Conservation (phyloP, 2,888 invertebrate species). For the Gymnosoma rotundatum region DNA sequence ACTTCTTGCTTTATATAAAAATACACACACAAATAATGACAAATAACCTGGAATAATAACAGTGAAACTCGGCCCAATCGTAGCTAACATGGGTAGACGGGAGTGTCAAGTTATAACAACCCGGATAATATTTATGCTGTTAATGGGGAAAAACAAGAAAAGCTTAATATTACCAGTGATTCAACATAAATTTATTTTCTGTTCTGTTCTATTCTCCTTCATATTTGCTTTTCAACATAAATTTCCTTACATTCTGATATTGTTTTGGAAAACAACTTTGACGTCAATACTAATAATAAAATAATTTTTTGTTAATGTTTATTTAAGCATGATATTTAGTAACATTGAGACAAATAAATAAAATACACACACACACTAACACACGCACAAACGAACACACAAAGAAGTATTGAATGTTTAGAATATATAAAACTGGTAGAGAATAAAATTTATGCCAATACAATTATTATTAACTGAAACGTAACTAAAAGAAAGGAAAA, state of each 20-base stretch:
- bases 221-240: background rate
- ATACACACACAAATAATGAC: too few relatives aligned
- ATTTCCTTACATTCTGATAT: background rate
- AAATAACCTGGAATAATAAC: too few relatives aligned
- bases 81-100: too few relatives aligned
- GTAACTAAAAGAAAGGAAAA: background rate
- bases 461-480: slow-evolving; percentile 42
- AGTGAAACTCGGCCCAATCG: too few relatives aligned
- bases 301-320: background rate
- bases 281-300: slow-evolving; percentile 19
- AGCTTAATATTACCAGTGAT: too few relatives aligned
- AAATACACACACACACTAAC: too few relatives aligned
- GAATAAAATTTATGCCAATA: slow-evolving; percentile 48
- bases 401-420: too few relatives aligned
- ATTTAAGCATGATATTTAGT: slow-evolving; percentile 9
- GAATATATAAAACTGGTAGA: background rate
- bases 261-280: slow-evolving; percentile 12
- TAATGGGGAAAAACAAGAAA: too few relatives aligned
- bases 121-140: too few relatives aligned
- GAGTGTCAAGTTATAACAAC: too few relatives aligned
- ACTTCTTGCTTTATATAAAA: too few relatives aligned
- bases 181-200: background rate
- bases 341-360: slow-evolving; percentile 10
- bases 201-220: background rate
- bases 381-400: too few relatives aligned